phyloP scores from a whole-genome alignment of 2,113 vertebrate genomes.

The Ia io region DNA sequence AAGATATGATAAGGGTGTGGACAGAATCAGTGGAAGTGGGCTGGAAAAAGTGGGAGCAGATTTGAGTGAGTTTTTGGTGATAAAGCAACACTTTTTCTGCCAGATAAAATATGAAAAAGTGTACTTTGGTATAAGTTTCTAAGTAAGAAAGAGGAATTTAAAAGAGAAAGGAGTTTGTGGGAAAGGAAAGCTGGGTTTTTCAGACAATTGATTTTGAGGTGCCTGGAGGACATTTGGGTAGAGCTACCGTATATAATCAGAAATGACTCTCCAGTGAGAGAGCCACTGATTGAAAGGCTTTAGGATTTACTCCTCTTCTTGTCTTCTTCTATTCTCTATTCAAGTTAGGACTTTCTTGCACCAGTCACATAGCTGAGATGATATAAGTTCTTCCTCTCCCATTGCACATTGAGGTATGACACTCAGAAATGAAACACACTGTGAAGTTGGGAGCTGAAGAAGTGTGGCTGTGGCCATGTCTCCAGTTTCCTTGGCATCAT shows the following conservation, averaged over 20 bases:
- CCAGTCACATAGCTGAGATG: neutral
- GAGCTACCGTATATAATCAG: fast-evolving
- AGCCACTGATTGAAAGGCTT: fast-evolving
- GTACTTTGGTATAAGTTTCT: neutral
- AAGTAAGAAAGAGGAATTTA: neutral
- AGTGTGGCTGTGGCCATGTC: fast-evolving
- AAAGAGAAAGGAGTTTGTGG: neutral
- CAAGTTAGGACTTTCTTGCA: neutral
- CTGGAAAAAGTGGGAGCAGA: neutral
- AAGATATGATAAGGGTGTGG: neutral
- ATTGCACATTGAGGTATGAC: fast-evolving
- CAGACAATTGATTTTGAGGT: neutral
- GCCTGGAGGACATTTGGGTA: fast-evolving
- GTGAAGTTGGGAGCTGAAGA: neutral
- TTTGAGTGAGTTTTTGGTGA: neutral
- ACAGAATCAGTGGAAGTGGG: neutral
- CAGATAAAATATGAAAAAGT: neutral
- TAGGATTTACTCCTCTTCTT: fast-evolving
- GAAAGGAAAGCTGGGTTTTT: neutral
- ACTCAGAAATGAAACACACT: neutral
- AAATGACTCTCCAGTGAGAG: neutral
- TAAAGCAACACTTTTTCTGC: neutral
- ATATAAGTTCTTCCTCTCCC: neutral
- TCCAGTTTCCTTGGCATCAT: neutral
- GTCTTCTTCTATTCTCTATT: neutral